Base-by-base conservation (phyloP, 2,888 invertebrate species). In the Clunio marinus region DNA sequence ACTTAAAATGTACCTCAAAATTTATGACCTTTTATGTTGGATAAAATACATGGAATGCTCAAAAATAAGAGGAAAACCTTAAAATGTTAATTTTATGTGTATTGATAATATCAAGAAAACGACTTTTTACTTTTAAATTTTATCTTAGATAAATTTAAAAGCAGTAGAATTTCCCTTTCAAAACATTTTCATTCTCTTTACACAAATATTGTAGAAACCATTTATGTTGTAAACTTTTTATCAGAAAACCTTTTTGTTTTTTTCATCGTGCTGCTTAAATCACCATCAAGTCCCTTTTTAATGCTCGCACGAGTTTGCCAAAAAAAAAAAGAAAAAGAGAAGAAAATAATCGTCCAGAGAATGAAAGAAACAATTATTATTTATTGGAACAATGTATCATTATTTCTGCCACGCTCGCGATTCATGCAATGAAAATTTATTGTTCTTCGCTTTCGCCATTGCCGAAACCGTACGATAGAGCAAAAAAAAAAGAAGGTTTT, bases 381-480 rank as follows among this genome's bases (percentile, higher is more conserved):
- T 62, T 62, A 62, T 62, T 62, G 62, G 22, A 62, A 62, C 62
- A 62, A 62, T 62, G 62, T 62, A 41, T 62, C 62, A 62, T 62
- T 62, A 62, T 62, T 51, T 37, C 37, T 62, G 62, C 62, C 62
- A 62, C 62, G 62, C 41, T 62, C 37, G 41, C 41, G 37, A 17
- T 59, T 25, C 28, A 27, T 59, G 32, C 59, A 20, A 59, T 59
- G 59, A 32, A 35, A 62, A 35, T 62, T 62, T 62, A 41, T 62
- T 41, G 41, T 37, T 22, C 41, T 41, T 41, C 41, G 3, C 15
- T 13, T 3, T 41, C 41, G 10, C 41, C 7, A 15, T 15, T 41
- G 3, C 41, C 10, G 15, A 4, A 7, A 13, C 15, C n/a, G n/a
- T n/a, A n/a, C n/a, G n/a, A n/a, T n/a, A n/a, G n/a, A n/a, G n/a